Conservation (phyloP, 2,797 vertebrate genomes). For the Gymnothorax reevesii region DNA sequence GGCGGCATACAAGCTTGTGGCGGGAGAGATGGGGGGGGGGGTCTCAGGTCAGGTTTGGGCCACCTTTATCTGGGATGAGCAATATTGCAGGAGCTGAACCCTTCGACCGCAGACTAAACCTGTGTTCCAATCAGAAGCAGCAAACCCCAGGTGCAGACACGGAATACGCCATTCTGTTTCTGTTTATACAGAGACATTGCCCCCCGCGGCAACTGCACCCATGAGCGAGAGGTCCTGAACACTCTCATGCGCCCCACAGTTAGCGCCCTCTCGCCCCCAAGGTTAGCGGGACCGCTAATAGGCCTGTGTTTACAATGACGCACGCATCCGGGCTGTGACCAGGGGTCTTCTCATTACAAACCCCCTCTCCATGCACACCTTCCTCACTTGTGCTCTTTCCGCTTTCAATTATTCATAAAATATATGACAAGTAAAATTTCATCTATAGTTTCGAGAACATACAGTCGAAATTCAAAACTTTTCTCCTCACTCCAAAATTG, state of each 20-base stretch:
- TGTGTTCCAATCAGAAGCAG: slow-evolving; percentile 15
- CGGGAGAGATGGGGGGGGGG: neutral
- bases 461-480: slow-evolving; percentile 72
- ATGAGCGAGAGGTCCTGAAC: neutral
- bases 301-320: slow-evolving; percentile 68
- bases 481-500: slow-evolving; percentile 58
- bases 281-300: slow-evolving; percentile 65
- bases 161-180: neutral
- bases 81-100: neutral
- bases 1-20: neutral
- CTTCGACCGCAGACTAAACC: slow-evolving; percentile 8
- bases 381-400: slow-evolving; percentile 25
- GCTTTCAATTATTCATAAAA: slow-evolving; percentile 73
- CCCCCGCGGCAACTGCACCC: neutral
- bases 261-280: slow-evolving; percentile 54
- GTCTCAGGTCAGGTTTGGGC: slow-evolving; percentile 14
- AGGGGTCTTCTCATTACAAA: slow-evolving; percentile 49
- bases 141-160: neutral
- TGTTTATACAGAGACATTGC: slow-evolving; percentile 36
- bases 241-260: slow-evolving; percentile 30
- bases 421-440: too few relatives aligned
- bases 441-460: slow-evolving; percentile 62
- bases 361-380: slow-evolving; percentile 35
- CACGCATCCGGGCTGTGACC: slow-evolving; percentile 49
- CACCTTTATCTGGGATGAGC: slow-evolving; percentile 3